Percentiles rank a stretch among this genome's conserved stretches.
These are phyloP conservation scores for Sebastes fasciatus DNA, from an alignment of 2,113 vertebrate species.

Conservation along the genomic window DNA sequence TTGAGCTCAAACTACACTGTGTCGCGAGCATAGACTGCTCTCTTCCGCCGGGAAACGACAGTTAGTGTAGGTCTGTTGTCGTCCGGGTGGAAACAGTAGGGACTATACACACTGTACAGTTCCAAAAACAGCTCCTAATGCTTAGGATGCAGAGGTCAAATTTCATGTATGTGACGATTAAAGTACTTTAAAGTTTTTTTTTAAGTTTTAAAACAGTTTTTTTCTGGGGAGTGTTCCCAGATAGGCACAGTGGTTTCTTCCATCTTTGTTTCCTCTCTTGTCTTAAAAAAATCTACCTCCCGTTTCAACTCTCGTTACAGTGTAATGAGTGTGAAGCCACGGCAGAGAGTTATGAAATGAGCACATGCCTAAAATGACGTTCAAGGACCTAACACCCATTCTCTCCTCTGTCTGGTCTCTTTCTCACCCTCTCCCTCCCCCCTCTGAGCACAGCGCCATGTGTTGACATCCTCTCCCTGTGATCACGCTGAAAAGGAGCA, in stretches of 20 bases:
- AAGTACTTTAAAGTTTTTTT: too few relatives aligned
- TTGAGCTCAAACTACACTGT: too few relatives aligned
- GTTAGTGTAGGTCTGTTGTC: too few relatives aligned
- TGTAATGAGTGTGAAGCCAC: conserved; percentile 4
- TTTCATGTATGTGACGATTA: too few relatives aligned
- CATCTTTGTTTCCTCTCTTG: conserved; percentile 23
- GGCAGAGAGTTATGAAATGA: conserved; percentile 27
- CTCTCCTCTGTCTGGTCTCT: conserved; percentile 16
- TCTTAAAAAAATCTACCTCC: conserved; percentile 36
- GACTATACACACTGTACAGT: too few relatives aligned
- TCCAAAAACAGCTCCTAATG: too few relatives aligned
- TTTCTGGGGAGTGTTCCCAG: conserved; percentile 13
- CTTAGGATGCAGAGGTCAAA: too few relatives aligned
- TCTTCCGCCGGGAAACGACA: too few relatives aligned
- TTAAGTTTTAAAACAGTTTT: neutral
- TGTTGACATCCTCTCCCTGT: conserved; percentile 40
- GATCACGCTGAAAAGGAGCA: conserved; percentile 32
- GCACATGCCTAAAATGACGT: conserved; percentile 41
- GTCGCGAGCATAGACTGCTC: too few relatives aligned
- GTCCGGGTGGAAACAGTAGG: too few relatives aligned
- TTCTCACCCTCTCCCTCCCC: conserved; percentile 9
- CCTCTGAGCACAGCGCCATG: neutral
- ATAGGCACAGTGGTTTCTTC: conserved; percentile 3
- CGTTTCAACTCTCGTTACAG: neutral
- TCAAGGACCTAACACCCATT: conserved; percentile 23